Conservation (phyloP, 2,888 invertebrate genomes). For the Aspidiotus rigidus region DNA sequence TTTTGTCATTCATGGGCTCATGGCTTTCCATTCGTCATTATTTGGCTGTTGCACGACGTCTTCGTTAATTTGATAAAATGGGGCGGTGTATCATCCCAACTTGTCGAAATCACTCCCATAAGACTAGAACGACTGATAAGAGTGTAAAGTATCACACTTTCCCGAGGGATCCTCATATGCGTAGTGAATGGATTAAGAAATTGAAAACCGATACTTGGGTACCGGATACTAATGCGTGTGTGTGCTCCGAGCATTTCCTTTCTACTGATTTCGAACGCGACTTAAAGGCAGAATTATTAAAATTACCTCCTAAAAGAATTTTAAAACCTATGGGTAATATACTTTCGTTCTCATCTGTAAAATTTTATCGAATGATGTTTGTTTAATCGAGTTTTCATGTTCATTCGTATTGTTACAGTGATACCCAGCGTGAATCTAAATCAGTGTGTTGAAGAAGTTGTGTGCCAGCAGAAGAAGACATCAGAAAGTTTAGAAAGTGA, state of each 20-base stretch:
- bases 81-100: slow-evolving; percentile 12
- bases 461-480: too few relatives aligned
- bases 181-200: slow-evolving; percentile 10
- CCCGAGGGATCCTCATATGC: slow-evolving; percentile 3
- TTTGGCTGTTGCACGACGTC: too few relatives aligned
- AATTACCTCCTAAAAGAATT: slow-evolving; percentile 25
- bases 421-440: slow-evolving; percentile 6
- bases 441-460: too few relatives aligned
- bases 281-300: slow-evolving; percentile 23
- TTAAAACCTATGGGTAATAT: slow-evolving; percentile 17
- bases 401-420: slow-evolving; percentile 8
- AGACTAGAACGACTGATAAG: slow-evolving; percentile 7
- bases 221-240: background rate
- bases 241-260: slow-evolving; percentile 21
- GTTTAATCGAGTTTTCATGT: background rate
- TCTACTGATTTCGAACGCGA: slow-evolving; percentile 19
- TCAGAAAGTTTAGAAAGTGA: background rate
- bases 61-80: too few relatives aligned
- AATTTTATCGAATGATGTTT: background rate
- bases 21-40: too few relatives aligned
- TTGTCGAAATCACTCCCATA: slow-evolving; percentile 13
- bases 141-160: slow-evolving; percentile 14
- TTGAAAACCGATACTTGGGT: background rate
- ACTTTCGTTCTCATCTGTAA: background rate
- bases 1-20: too few relatives aligned